Base-by-base conservation (phyloP, 2,113 vertebrate genomes). In the Sinocyclocheilus anshuiensis region DNA sequence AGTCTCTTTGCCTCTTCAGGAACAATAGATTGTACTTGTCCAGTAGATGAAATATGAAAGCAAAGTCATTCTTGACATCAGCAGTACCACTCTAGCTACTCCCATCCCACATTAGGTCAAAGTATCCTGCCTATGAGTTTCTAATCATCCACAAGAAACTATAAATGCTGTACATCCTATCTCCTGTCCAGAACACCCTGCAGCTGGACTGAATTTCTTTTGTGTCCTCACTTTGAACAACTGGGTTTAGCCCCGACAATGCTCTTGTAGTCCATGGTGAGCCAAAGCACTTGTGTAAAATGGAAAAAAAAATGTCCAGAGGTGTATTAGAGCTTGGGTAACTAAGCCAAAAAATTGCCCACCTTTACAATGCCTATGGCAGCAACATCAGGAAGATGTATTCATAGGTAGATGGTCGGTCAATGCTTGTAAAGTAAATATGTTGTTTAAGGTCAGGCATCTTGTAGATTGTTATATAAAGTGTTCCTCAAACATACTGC, bases 261-360 rank as follows among this genome's bases (percentile, higher is more conserved):
- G 69, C 18, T 74, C 36, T 42, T 22, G 20, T 15, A 53, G 15
- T 33, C 29, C 15, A 69, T 36, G 65, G 8, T 33, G 69, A 97
- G 86, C 96, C 96, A 18, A 95, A 96, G 89, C 96, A 97, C 88
- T 97, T 97, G 88, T 95, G 94, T 55, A 96, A 93, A 84, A 97
- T 96, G 9, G 95, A 93, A 88, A 97, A 94, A 29, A 3, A 96
- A 96, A 79, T 96, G 95, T 91, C 96, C 96, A 0, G 71, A 22
- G 33, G 36, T 45, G 96, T 92, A 88, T 95, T 93, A 65, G 96
- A 96, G 83, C 94, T 95, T 96, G 95, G 95, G 87, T 97, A 97
- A 89, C 96, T 48, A 48, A 97, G 95, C 95, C 95, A 97, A 77
- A 96, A 33, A 96, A 91, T 96, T 96, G 90, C 95, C 96, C 91